Conservation (phyloP, 2,888 invertebrate genomes). For the Acanthoscelides obtectus region DNA sequence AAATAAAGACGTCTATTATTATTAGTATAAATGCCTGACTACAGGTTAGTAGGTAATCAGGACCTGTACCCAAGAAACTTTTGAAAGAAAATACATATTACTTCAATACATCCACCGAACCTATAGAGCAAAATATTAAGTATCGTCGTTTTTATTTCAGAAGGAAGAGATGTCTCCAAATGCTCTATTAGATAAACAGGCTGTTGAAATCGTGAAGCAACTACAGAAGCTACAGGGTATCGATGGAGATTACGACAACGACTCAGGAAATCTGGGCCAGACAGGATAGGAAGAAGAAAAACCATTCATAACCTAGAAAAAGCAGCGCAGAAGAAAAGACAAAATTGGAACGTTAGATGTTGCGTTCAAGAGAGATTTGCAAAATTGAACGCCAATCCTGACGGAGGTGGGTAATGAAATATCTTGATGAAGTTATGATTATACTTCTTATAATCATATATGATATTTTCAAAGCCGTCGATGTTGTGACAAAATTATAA, state of each 20-base stretch:
- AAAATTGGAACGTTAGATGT: constrained; percentile 93
- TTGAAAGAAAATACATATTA: too few relatives aligned
- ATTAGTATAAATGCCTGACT: too few relatives aligned
- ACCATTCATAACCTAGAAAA: constrained; percentile 92
- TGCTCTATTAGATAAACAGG: constrained; percentile 85
- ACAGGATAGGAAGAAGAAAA: constrained; percentile 78
- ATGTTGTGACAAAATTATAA: too few relatives aligned
- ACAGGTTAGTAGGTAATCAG: too few relatives aligned
- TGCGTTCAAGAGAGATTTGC: constrained; percentile 91
- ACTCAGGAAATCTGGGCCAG: constrained; percentile 82
- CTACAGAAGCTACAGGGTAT: constrained; percentile 82
- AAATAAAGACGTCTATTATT: too few relatives aligned
- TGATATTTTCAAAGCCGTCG: too few relatives aligned
- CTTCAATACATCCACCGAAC: too few relatives aligned
- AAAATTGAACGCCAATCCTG: constrained; percentile 71
- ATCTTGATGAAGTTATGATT: background rate
- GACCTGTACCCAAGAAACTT: too few relatives aligned
- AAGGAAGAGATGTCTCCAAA: constrained; percentile 85
- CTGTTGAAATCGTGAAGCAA: constrained; percentile 89
- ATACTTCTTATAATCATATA: too few relatives aligned
- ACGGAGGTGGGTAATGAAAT: constrained; percentile 35
- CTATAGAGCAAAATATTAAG: too few relatives aligned
- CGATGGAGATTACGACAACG: constrained; percentile 85
- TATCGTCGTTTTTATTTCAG: constrained; percentile 48
- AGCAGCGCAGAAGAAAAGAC: constrained; percentile 80